These are phyloP conservation scores for Harpagus bidentatus DNA, from an alignment of 2,113 vertebrate genomes.

Conservation along the genomic window DNA sequence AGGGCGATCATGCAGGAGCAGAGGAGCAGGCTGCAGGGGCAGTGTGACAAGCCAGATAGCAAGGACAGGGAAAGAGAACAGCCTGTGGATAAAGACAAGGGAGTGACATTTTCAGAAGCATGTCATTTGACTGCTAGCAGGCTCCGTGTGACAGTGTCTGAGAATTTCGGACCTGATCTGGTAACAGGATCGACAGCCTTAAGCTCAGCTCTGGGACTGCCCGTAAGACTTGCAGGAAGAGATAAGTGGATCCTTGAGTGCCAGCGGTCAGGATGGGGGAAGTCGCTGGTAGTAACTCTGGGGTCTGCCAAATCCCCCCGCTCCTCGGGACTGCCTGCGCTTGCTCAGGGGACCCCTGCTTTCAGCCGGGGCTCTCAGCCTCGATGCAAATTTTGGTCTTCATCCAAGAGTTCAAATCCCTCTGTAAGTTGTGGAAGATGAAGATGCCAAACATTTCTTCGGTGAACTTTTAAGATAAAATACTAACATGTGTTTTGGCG, in stretches of 20 bases:
- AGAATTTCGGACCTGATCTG: background rate
- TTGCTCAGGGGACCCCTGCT: background rate
- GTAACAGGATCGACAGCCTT: background rate
- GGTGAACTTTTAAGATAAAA: background rate
- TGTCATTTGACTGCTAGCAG: background rate
- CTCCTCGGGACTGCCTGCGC: background rate
- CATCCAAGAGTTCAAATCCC: background rate
- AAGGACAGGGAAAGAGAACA: background rate
- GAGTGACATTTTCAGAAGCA: background rate
- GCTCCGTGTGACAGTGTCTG: background rate
- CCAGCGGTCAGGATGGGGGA: background rate
- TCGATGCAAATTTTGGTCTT: background rate
- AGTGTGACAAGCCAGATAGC: background rate
- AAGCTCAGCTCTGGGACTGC: background rate
- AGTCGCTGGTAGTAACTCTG: background rate
- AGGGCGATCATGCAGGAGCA: background rate
- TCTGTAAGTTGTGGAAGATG: background rate
- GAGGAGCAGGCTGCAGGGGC: background rate
- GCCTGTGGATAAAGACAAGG: background rate
- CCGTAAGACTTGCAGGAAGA: background rate
- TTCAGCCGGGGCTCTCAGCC: background rate
- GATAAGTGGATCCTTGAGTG: background rate
- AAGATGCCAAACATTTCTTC: background rate
- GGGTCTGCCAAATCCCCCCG: background rate
- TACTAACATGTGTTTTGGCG: background rate